phyloP scores from a whole-genome alignment of 2,888 invertebrate species.

The Sarcophaga rosellei region DNA sequence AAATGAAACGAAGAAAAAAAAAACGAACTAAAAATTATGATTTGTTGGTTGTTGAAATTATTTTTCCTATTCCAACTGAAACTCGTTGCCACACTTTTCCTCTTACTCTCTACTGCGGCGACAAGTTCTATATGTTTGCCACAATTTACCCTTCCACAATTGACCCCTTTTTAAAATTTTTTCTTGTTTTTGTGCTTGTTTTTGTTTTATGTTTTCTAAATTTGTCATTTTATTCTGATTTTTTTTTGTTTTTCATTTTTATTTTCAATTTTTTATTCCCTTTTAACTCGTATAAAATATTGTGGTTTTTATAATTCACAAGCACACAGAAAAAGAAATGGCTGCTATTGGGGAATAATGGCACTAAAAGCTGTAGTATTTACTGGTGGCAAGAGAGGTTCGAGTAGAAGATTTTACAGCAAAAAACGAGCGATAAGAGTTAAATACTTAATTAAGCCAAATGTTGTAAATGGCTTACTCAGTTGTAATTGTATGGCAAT shows the following conservation, averaged over 20 bases:
- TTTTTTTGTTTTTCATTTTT: neutral
- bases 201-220: conserved; percentile 33
- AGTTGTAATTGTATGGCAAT: conserved; percentile 11
- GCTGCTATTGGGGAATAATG: conserved; percentile 1
- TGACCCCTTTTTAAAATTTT: conserved; percentile 37
- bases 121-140: conserved; percentile 52
- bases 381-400: conserved; percentile 34
- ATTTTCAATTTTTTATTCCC: conserved; percentile 29
- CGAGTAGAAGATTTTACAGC: neutral
- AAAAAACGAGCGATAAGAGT: conserved; percentile 44
- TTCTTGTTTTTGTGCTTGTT: neutral
- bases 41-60: conserved; percentile 60
- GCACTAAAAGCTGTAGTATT: neutral
- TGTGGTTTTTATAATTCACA: conserved; percentile 10
- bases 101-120: conserved; percentile 11
- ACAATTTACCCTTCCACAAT: conserved; percentile 30
- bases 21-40: conserved; percentile 61
- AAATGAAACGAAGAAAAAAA: neutral
- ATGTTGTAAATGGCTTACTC: conserved; percentile 32
- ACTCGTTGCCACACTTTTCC: neutral
- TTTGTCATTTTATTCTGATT: conserved; percentile 49
- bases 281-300: conserved; percentile 9
- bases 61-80: conserved; percentile 5
- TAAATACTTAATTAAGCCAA: conserved; percentile 66
- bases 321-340: no score